Base-by-base conservation (phyloP, 2,797 vertebrate genomes). In the Sebastes steindachneri region DNA sequence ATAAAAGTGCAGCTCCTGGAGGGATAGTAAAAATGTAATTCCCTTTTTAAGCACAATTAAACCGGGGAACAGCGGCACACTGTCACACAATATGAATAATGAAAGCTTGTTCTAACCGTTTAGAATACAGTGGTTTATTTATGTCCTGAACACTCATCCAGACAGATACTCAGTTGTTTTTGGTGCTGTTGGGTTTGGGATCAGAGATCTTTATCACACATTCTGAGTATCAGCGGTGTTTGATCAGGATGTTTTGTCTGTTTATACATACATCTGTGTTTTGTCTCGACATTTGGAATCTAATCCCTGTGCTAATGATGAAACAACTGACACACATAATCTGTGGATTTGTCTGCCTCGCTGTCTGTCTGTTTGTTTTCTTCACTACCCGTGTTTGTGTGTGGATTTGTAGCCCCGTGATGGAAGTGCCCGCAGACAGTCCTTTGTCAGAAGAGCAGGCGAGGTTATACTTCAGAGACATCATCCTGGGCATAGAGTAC, bases 401-500 rank as follows among this genome's bases (percentile, higher is more conserved):
- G 2, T 83, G 62, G 12, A 48, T 86, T 62, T 68, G 67, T 65
- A 99, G 99, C 71, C 97, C 97, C 0, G 97, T 99, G 84, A 99
- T 99, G 98, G 99, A 99, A 82, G 98, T 99, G 5, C 99, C 99
- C 4, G 95, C 96, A 4, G 97, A 98, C 25, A 91, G 82, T 68
- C 97, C 96, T 23, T 97, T 99, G 89, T 92, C 96, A 0, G 98
- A 99, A 90, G 97, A 98, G 60, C 97, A 98, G 93, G 96, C 97
- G 5, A 95, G 97, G 48, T 86, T 96, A 53, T 98, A 98, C 94
- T 97, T 99, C 92, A 95, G 97, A 93, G 99, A 99, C 80, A 93
- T 99, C 57, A 96, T 99, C 86, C 93, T 99, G 88, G 98, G 98
- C 82, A 99, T 99, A 0, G 98, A 99, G 90, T 99, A 99, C 93